Evolutionary conservation across 2,113 vertebrate species (phyloP).

Genomic region (Pachycephala philippinensis): DNA sequence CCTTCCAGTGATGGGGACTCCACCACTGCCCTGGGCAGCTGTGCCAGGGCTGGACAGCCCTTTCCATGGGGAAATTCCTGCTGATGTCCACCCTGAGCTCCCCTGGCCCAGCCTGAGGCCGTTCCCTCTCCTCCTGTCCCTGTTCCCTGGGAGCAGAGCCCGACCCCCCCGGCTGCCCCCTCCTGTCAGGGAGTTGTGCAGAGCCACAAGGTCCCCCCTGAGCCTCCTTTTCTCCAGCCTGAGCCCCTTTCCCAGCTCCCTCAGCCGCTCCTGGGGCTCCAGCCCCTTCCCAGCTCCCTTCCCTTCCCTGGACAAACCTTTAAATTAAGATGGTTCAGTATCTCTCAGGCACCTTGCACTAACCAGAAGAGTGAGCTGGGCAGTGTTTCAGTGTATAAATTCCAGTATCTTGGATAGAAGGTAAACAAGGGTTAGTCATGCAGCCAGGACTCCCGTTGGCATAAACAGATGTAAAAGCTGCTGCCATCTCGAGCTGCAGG

Average conservation of each 20-base stretch:
- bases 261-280: neutral
- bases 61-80: accelerated
- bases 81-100: accelerated
- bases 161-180: neutral
- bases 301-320: accelerated
- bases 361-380: neutral
- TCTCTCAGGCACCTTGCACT: neutral
- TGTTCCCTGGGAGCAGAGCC: neutral
- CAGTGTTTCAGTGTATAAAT: neutral
- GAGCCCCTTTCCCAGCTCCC: neutral
- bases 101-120: neutral
- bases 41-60: accelerated
- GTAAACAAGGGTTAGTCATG: neutral
- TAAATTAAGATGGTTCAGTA: neutral
- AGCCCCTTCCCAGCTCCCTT: neutral
- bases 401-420: neutral
- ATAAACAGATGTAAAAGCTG: neutral
- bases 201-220: neutral
- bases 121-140: neutral
- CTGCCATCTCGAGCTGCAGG: neutral
- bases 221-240: neutral
- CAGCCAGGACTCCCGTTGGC: neutral
- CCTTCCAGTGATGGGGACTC: neutral
- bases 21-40: neutral
- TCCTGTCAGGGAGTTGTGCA: neutral